Conservation (phyloP, 2,888 invertebrate species). For the Agriopis marginaria region DNA sequence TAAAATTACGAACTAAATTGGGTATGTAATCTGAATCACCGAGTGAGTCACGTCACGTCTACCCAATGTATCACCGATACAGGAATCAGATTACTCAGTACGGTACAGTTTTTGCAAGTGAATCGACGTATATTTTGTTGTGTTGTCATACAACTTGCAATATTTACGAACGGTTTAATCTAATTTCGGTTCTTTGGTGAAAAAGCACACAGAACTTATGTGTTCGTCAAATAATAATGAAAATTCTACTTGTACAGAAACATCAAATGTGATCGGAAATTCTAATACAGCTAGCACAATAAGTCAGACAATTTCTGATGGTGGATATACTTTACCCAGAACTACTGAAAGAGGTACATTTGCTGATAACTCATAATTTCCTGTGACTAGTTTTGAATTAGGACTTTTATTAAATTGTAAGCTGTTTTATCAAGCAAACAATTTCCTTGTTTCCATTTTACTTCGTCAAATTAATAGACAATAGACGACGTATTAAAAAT, state of each 20-base stretch:
- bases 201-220: neutral
- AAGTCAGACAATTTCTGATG: neutral
- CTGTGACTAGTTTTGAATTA: too few relatives aligned
- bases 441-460: too few relatives aligned
- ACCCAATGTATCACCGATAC: conserved; percentile 29
- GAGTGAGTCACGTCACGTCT: conserved; percentile 36
- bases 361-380: too few relatives aligned
- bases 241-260: conserved; percentile 3
- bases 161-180: neutral
- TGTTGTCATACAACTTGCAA: neutral
- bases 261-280: neutral
- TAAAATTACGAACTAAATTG: conserved; percentile 18
- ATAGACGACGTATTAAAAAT: too few relatives aligned
- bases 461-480: too few relatives aligned
- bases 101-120: conserved; percentile 27
- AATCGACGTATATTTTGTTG: conserved; percentile 25
- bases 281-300: neutral
- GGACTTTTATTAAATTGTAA: too few relatives aligned
- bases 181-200: neutral
- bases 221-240: conserved; percentile 3
- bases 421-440: too few relatives aligned
- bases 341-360: neutral
- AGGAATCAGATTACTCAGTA: conserved; percentile 38
- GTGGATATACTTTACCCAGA: neutral
- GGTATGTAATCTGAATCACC: conserved; percentile 38